phyloP scores from a whole-genome alignment of 2,113 vertebrate genomes.

The Apus apus region DNA sequence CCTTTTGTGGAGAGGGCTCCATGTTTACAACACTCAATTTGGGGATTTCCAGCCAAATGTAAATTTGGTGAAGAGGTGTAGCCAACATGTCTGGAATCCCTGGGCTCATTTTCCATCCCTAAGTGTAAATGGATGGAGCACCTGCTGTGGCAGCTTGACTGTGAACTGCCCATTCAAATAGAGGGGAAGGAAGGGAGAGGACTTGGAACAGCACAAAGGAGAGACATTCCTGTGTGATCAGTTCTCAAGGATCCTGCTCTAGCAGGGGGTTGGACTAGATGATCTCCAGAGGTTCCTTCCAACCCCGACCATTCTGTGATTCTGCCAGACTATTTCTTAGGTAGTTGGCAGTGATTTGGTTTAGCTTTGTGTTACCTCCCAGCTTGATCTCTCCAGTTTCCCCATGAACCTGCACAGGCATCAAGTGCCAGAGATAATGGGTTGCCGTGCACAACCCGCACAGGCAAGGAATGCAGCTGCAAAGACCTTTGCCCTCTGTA shows the following conservation, averaged over 20 bases:
- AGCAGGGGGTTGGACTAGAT: too few species aligned
- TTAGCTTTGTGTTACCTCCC: not conserved
- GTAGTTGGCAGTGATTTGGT: not conserved
- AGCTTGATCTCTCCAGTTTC: not conserved
- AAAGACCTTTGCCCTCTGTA: not conserved
- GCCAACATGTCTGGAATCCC: not conserved
- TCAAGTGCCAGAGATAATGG: fast-evolving
- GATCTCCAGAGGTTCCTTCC: too few species aligned
- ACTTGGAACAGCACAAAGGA: too few species aligned
- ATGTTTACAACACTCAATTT: not conserved
- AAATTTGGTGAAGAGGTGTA: not conserved
- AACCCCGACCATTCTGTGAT: too few species aligned
- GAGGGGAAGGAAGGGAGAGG: not conserved
- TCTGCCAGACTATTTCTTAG: not conserved
- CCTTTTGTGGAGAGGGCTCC: not conserved
- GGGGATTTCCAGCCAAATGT: not conserved
- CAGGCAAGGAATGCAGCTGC: fast-evolving
- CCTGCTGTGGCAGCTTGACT: not conserved
- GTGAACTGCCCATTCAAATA: not conserved
- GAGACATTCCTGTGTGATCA: too few species aligned
- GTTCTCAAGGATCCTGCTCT: too few species aligned
- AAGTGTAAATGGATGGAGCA: not conserved
- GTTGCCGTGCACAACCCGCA: not conserved
- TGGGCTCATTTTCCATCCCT: not conserved
- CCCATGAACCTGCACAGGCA: not conserved